A percentile compares a stretch with the other conserved stretches of the same genome.
Conservation (phyloP, 1,140 invertebrate genomes). For the Uloborus diversus region DNA sequence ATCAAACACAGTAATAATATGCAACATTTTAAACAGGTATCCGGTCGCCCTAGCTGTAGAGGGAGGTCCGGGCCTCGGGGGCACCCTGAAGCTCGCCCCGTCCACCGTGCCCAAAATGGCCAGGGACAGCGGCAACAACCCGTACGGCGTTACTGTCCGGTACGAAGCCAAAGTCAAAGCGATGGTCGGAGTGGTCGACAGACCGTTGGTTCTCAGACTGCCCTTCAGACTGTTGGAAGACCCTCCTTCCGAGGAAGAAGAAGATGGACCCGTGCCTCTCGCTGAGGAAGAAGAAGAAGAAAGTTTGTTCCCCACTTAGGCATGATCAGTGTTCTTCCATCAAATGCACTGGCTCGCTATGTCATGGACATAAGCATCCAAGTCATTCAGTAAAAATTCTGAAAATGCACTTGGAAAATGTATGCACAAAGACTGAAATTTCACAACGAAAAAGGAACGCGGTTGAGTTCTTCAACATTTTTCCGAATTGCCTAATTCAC, state of each 20-base stretch:
- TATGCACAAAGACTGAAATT: too few species aligned
- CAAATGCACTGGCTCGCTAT: too few species aligned
- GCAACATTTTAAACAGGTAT: too few species aligned
- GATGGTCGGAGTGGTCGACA: slow-evolving; percentile 55
- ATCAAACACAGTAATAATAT: too few species aligned
- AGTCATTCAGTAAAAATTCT: too few species aligned
- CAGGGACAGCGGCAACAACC: slow-evolving; percentile 57
- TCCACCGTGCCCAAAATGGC: slow-evolving; percentile 25
- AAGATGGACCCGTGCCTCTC: background rate
- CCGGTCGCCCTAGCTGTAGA: slow-evolving; percentile 58
- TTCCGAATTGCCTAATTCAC: too few species aligned
- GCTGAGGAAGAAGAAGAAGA: slow-evolving; percentile 30
- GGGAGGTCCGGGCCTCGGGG: slow-evolving; percentile 32
- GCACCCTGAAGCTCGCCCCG: slow-evolving; percentile 27
- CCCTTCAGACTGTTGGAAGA: slow-evolving; percentile 54
- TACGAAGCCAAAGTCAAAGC: slow-evolving; percentile 58
- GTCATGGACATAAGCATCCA: too few species aligned
- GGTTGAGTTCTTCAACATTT: too few species aligned
- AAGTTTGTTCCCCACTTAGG: slow-evolving; percentile 22
- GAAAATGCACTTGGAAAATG: too few species aligned
- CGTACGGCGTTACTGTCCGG: slow-evolving; percentile 57
- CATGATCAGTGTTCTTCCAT: too few species aligned
- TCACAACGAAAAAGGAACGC: too few species aligned
- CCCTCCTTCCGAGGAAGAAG: slow-evolving; percentile 14
- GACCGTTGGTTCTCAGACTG: slow-evolving; percentile 49